A percentile compares a stretch with the other conserved stretches of the same genome.
Evolutionary conservation across 2,797 vertebrate species (phyloP).

Genomic region (Pristis pectinata): DNA sequence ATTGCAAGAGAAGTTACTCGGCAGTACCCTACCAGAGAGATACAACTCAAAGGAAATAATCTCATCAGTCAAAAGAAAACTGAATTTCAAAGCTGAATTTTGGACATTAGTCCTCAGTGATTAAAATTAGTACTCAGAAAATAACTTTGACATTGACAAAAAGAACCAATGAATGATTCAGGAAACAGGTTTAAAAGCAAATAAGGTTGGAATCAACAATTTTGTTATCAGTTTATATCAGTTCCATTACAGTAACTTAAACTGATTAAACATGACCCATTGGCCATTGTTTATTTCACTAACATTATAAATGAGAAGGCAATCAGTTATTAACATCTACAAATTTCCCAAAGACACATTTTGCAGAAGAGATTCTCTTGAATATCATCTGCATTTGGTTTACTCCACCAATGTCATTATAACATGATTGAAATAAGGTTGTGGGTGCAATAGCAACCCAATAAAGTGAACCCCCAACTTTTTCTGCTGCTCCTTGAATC

Average conservation of each 20-base stretch:
- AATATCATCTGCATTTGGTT: background rate
- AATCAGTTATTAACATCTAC: constrained; percentile 7
- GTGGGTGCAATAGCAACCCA: background rate
- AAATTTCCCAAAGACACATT: background rate
- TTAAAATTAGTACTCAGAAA: background rate
- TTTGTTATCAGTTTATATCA: constrained; percentile 1
- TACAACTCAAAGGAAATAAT: background rate
- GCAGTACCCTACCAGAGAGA: background rate
- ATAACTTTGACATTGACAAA: background rate
- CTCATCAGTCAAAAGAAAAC: background rate
- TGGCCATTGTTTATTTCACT: background rate
- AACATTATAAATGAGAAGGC: background rate
- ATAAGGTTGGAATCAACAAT: background rate
- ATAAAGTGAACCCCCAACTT: background rate
- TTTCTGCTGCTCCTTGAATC: background rate
- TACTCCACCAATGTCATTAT: background rate
- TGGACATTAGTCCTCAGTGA: background rate
- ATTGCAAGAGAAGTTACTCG: background rate
- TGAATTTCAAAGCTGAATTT: background rate
- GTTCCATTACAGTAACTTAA: constrained; percentile 14
- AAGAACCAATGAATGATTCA: background rate
- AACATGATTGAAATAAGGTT: background rate
- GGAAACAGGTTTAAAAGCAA: background rate
- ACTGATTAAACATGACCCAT: background rate
- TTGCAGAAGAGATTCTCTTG: background rate